Evolutionary conservation across 1,140 invertebrate genomes (phyloP), one percentile per base, ranked within the genome.

Genomic region (Sminthurides bifidus): DNA sequence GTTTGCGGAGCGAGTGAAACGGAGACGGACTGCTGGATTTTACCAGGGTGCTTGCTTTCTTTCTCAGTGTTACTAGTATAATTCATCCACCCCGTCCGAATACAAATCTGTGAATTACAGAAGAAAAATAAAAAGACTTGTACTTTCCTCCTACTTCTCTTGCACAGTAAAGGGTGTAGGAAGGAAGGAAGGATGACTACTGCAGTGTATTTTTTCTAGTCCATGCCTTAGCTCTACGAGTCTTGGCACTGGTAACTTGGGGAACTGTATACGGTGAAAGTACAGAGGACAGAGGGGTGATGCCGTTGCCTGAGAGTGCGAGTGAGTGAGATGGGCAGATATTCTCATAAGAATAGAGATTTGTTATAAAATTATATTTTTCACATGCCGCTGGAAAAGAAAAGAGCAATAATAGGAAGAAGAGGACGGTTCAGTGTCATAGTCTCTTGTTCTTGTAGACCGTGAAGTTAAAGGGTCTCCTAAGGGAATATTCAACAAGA

Each of bases 281-380:
- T n/a, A n/a, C n/a, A n/a, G n/a, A n/a, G n/a, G n/a, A n/a, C n/a
- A n/a, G n/a, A n/a, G n/a, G n/a, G n/a, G n/a, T n/a, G n/a, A n/a
- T n/a, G n/a, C n/a, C n/a, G n/a, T n/a, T n/a, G n/a, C n/a, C n/a
- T n/a, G n/a, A n/a, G n/a, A n/a, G n/a, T n/a, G n/a, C n/a, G n/a
- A n/a, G n/a, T n/a, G n/a, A n/a, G n/a, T n/a, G n/a, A n/a, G n/a
- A n/a, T n/a, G n/a, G n/a, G n/a, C n/a, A n/a, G n/a, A n/a, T n/a
- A n/a, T n/a, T n/a, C n/a, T n/a, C n/a, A n/a, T n/a, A n/a, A n/a
- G n/a, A n/a, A 26, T 46, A 3, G 46, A 33, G 46, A 49, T 49
- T 49, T 49, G 46, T 49, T 31, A 49, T 49, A 48, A 48, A 48
- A 49, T 49, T 49, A 31, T 49, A 49, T 49, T 49, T 49, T 27